Evolutionary conservation across 1,140 invertebrate genomes (phyloP).

Genomic region (Pogonognathellus flavescens): DNA sequence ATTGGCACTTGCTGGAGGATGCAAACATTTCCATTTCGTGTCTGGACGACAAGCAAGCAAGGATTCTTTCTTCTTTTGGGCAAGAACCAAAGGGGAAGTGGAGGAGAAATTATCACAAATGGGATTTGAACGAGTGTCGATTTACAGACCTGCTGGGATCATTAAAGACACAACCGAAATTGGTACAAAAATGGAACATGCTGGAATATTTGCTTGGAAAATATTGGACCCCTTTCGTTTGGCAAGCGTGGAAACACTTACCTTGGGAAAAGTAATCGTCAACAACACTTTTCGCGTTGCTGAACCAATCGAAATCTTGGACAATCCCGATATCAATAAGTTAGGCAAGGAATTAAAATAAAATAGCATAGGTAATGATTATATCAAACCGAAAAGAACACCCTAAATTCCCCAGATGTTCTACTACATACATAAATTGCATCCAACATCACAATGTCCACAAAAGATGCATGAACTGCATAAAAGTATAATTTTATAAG

Average conservation of each 20-base stretch:
- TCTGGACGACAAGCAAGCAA: constrained; percentile 69
- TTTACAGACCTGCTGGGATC: constrained; percentile 68
- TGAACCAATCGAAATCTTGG: not conserved
- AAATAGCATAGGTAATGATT: too few relatives aligned
- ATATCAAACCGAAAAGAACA: too few relatives aligned
- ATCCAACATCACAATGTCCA: too few relatives aligned
- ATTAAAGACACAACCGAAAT: constrained; percentile 23
- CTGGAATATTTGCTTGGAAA: constrained; percentile 4
- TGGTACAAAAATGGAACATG: not conserved
- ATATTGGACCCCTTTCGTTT: constrained; percentile 5
- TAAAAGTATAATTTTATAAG: too few relatives aligned
- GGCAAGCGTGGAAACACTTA: not conserved
- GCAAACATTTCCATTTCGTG: constrained; percentile 72
- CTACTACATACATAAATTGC: too few relatives aligned
- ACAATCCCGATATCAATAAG: not conserved
- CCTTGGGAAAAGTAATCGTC: constrained; percentile 4
- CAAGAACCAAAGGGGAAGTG: constrained; percentile 69
- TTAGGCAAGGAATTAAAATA: not conserved
- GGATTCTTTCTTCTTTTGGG: constrained; percentile 68
- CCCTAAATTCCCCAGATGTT: too few relatives aligned
- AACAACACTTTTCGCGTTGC: not conserved
- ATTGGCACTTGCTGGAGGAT: constrained; percentile 71
- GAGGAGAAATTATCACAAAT: constrained; percentile 68
- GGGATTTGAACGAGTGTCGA: constrained; percentile 68
- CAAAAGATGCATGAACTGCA: too few relatives aligned